Evolutionary conservation across 2,888 invertebrate species (phyloP), one percentile per base, ranked within the genome.

Genomic region (Dysmachus trigonus): DNA sequence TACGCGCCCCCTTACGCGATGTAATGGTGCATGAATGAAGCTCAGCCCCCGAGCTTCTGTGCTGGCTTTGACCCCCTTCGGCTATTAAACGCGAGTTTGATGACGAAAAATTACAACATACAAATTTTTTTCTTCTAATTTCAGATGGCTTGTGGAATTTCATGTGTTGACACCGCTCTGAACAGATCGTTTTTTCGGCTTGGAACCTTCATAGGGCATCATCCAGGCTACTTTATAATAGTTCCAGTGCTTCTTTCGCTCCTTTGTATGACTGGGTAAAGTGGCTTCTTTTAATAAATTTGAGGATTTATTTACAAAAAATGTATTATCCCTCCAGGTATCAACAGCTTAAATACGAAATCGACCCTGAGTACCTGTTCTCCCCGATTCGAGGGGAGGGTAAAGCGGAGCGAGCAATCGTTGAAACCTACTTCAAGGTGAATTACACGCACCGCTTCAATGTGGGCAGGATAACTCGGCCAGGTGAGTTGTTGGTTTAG

Each of bases 351-450:
- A 93, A 95, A 91, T 97, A 97, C 92, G 97, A 97, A 93, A 97
- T 97, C 93, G 98, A 98, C 92, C 98, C 98, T 0, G 98, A 98
- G 91, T 98, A 98, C 92, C 93, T 98, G 22, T 98, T 98, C 93
- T 97, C 97, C 51, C 98, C 98, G 0, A 94, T 97, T 88, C 95
- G 96, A 89, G 98, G 98, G 0, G 96, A 96, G 89, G 97, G 97
- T 15, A 97, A 97, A 92, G 91, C 93, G 74, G 98, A 98, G 91
- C 93, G 98, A 88, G 94, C 95, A 33, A 94, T 97, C 83, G 96
- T 97, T 15, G 97, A 98, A 90, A 94, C 95, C 88, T 94, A 94
- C 90, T 98, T 98, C 92, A 97, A 96, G 93, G 96, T 97, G 87
- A 97, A 98, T 91, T 97, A 98, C 91, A 95, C 96, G 51, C 95